Conservation (phyloP, 2,113 vertebrate genomes). For the Tragelaphus imberbis region DNA sequence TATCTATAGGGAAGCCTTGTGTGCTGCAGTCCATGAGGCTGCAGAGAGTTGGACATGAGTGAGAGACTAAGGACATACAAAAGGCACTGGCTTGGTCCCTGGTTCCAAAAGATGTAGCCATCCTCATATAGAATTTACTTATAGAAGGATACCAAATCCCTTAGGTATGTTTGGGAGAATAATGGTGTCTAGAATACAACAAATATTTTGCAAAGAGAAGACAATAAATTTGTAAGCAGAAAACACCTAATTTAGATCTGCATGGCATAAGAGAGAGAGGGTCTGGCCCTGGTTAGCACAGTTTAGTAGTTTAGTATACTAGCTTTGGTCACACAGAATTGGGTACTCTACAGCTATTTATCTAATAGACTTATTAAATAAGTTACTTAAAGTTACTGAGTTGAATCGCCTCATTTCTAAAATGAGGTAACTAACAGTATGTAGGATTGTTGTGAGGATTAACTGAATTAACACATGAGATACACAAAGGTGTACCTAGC, state of each 20-base stretch:
- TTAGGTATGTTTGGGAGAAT: not conserved
- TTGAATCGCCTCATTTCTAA: not conserved
- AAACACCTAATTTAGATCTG: not conserved
- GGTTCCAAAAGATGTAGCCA: not conserved
- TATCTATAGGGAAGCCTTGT: not conserved
- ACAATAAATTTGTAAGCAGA: not conserved
- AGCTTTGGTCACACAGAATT: conserved; percentile 11
- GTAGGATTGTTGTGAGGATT: not conserved
- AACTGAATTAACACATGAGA: not conserved
- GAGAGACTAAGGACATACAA: not conserved
- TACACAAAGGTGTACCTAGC: not conserved
- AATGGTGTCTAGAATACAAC: not conserved
- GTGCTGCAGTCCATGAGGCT: not conserved
- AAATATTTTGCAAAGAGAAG: not conserved
- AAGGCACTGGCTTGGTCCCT: not conserved
- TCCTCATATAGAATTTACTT: not conserved
- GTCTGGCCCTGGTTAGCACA: not conserved
- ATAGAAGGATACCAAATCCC: not conserved
- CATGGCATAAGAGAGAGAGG: not conserved
- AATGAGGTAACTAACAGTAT: not conserved
- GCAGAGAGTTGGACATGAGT: not conserved
- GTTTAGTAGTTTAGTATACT: not conserved
- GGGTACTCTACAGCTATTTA: not conserved
- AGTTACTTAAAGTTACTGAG: not conserved
- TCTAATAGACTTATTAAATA: not conserved